A percentile compares a stretch with the other conserved stretches of the same genome.
Conservation (phyloP, 2,113 vertebrate genomes). For the Megaceryle maxima region DNA sequence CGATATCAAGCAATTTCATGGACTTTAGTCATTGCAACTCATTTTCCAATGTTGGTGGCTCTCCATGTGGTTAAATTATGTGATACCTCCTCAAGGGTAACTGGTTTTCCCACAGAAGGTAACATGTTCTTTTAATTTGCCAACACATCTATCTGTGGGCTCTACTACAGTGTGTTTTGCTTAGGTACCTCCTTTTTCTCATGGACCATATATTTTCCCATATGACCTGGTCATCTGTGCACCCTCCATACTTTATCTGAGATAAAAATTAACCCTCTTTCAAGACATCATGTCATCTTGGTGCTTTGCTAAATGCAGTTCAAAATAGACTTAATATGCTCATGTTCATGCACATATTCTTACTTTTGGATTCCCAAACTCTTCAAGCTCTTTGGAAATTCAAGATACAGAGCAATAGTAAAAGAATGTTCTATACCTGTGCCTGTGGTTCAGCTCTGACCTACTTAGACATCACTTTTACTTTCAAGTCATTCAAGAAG, state of each 20-base stretch:
- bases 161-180: neutral
- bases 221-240: neutral
- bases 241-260: neutral
- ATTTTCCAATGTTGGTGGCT: neutral
- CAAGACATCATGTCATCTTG: accelerated
- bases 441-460: neutral
- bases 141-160: neutral
- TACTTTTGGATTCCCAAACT: neutral
- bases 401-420: neutral
- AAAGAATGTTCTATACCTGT: neutral
- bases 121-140: neutral
- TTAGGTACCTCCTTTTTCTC: neutral
- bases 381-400: neutral
- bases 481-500: neutral
- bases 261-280: neutral
- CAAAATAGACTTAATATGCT: neutral
- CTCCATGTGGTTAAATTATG: neutral
- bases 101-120: neutral
- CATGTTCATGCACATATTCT: neutral
- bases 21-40: neutral
- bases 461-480: neutral
- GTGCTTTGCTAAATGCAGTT: neutral
- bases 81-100: neutral
- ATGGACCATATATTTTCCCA: neutral
- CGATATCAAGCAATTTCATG: neutral